phyloP scores from a whole-genome alignment of 2,113 vertebrate genomes.

The Nanger granti region DNA sequence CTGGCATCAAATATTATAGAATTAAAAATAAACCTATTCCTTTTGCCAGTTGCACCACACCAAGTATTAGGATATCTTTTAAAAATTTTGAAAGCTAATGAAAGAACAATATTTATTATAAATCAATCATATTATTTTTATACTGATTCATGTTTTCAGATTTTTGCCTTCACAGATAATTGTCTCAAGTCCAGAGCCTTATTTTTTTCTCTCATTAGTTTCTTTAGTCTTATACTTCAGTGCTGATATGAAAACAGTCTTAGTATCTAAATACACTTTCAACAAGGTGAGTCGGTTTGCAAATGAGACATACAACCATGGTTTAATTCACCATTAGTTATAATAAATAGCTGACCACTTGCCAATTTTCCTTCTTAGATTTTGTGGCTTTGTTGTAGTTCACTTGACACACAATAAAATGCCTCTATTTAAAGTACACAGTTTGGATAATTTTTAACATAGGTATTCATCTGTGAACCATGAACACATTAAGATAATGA shows the following conservation, averaged over 20 bases:
- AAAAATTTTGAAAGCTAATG: background rate
- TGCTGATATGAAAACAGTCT: background rate
- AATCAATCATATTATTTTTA: background rate
- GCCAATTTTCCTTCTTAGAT: background rate
- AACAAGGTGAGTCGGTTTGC: background rate
- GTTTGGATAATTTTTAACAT: background rate
- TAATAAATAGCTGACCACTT: background rate
- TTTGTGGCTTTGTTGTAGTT: background rate
- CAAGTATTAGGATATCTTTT: background rate
- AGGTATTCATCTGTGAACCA: background rate
- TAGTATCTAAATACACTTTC: background rate
- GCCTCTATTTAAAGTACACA: background rate
- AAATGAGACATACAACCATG: background rate
- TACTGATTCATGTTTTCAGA: background rate
- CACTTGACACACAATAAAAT: background rate
- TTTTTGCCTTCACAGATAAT: background rate
- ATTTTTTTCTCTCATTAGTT: background rate
- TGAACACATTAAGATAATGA: background rate
- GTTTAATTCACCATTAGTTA: background rate
- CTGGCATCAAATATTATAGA: background rate
- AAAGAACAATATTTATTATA: background rate
- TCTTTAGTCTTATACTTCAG: background rate
- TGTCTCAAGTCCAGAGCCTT: background rate
- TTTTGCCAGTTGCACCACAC: background rate
- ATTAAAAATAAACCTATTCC: background rate